Evolutionary conservation across 2,888 invertebrate genomes (phyloP).

Genomic region (Parelbella ahira): DNA sequence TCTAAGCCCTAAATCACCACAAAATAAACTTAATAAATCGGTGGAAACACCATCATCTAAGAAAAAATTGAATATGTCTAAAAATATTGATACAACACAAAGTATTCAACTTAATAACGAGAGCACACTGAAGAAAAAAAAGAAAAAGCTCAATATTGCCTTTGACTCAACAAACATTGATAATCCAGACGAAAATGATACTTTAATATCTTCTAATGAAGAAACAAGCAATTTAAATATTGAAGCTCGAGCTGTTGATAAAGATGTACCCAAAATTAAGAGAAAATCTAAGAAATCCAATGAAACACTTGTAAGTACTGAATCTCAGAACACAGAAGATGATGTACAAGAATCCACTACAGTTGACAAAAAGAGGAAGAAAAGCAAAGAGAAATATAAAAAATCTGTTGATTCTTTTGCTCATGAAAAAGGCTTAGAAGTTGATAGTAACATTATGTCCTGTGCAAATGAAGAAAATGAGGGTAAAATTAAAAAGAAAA

Average conservation of each 20-base stretch:
- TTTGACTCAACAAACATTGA: too few relatives aligned
- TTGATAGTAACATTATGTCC: too few relatives aligned
- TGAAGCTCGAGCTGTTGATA: constrained; percentile 21
- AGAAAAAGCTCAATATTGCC: constrained; percentile 26
- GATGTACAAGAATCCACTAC: neutral
- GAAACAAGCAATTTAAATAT: neutral
- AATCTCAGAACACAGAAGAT: constrained; percentile 23
- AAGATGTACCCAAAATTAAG: constrained; percentile 30
- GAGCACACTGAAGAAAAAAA: constrained; percentile 49
- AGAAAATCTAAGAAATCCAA: constrained; percentile 7
- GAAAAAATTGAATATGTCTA: constrained; percentile 17
- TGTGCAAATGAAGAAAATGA: constrained; percentile 11
- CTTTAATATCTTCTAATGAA: too few relatives aligned
- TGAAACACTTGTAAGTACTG: constrained; percentile 3
- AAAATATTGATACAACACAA: constrained; percentile 18
- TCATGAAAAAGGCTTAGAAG: too few relatives aligned
- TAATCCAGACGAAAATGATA: too few relatives aligned
- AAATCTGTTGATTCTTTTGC: too few relatives aligned
- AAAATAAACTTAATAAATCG: constrained; percentile 30
- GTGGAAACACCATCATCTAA: constrained; percentile 18
- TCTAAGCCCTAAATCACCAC: constrained; percentile 36
- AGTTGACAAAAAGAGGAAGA: constrained; percentile 2
- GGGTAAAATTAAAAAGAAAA: constrained; percentile 25
- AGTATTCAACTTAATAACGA: constrained; percentile 35
- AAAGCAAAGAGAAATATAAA: constrained; percentile 1